Percentiles rank a stretch among this genome's conserved stretches.
Conservation (phyloP, 2,888 invertebrate species). For the Parapristionchus giblindavisi region DNA sequence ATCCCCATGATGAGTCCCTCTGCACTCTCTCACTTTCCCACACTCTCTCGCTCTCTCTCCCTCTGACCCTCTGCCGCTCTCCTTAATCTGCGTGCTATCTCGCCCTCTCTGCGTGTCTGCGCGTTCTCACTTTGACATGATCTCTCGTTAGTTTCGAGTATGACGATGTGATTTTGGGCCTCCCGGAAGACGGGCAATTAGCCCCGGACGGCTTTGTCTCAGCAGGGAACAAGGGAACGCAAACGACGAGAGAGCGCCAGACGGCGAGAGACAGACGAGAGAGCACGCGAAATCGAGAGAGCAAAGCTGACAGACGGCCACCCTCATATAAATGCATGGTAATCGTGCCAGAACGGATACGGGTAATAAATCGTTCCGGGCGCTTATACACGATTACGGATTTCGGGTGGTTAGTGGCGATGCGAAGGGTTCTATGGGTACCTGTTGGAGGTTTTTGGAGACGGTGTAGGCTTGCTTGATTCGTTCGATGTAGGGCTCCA, state of each 20-base stretch:
- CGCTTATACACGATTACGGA: slow-evolving; percentile 7
- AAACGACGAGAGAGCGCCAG: no score
- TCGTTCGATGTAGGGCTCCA: slow-evolving; percentile 32
- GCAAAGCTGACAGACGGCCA: background rate
- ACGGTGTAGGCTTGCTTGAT: slow-evolving; percentile 24
- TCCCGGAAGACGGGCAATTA: slow-evolving; percentile 34
- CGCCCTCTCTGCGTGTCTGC: background rate
- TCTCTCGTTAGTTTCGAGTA: slow-evolving; percentile 11
- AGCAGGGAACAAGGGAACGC: background rate
- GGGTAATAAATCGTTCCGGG: slow-evolving; percentile 26
- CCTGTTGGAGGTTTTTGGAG: slow-evolving; percentile 30
- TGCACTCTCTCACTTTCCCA: slow-evolving; percentile 26
- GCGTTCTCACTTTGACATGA: background rate
- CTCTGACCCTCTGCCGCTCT: slow-evolving; percentile 14
- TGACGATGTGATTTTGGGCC: slow-evolving; percentile 27
- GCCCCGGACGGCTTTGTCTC: slow-evolving; percentile 34
- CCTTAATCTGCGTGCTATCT: background rate
- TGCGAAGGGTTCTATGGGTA: background rate
- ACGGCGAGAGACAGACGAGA: background rate
- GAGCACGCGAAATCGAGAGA: slow-evolving; percentile 2
- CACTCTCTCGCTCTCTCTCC: slow-evolving; percentile 29
- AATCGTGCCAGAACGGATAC: slow-evolving; percentile 13
- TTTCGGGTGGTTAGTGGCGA: slow-evolving; percentile 21
- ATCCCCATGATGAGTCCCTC: no score
- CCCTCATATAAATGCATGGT: slow-evolving; percentile 36